A percentile compares a stretch with the other conserved stretches of the same genome.
These are phyloP conservation scores for Antigone vipio DNA, from an alignment of 2,113 vertebrate species.

Conservation along the genomic window DNA sequence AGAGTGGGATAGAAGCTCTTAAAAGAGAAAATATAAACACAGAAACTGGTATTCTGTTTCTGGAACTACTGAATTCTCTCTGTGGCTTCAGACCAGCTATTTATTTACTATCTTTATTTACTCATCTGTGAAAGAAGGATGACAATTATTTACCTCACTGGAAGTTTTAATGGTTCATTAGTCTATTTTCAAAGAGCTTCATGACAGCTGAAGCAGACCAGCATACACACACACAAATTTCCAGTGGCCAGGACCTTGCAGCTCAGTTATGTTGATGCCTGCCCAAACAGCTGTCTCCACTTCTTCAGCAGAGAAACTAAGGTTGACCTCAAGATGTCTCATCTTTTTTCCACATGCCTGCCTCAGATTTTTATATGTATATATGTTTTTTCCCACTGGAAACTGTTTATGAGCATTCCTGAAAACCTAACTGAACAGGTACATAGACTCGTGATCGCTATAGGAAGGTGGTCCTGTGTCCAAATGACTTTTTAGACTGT, in stretches of 20 bases:
- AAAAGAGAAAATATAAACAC: not conserved
- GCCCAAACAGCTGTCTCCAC: not conserved
- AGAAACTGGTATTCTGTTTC: not conserved
- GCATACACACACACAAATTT: not conserved
- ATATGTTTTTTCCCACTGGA: too few relatives aligned
- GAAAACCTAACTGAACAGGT: not conserved
- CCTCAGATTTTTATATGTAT: not conserved
- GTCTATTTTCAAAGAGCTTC: constrained; percentile 3
- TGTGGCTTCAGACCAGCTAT: not conserved
- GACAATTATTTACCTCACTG: constrained; percentile 3
- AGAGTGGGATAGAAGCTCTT: not conserved
- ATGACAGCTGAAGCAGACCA: not conserved
- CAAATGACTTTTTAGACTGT: not conserved
- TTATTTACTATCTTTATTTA: constrained; percentile 20
- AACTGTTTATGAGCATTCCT: not conserved
- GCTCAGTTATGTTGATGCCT: not conserved
- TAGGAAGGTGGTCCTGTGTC: not conserved
- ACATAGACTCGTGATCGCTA: not conserved
- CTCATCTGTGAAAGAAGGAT: not conserved
- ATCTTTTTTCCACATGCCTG: not conserved
- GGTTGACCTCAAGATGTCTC: not conserved
- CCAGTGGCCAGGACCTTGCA: not conserved
- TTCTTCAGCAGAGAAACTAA: not conserved
- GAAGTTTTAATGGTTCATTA: not conserved
- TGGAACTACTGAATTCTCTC: not conserved